Conservation (phyloP, 2,888 invertebrate genomes). For the Drosophila pegasa region DNA sequence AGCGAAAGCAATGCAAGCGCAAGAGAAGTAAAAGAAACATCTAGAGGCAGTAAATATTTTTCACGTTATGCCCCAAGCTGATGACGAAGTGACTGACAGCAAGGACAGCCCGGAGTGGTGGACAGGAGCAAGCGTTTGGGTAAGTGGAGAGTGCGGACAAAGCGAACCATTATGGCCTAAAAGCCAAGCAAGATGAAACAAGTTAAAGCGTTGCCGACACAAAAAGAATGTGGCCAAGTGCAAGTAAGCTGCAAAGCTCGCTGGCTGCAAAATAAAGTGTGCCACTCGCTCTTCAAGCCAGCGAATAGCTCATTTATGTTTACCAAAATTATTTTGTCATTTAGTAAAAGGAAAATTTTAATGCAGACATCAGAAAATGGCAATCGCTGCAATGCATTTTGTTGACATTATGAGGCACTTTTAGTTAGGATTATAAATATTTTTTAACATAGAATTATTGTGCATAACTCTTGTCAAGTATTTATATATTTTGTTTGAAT, state of each 20-base stretch:
- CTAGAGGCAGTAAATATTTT: slow-evolving; percentile 65
- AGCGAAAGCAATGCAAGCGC: slow-evolving; percentile 23
- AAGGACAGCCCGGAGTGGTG: neutral
- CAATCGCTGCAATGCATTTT: too few relatives aligned
- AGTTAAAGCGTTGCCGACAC: slow-evolving; percentile 33
- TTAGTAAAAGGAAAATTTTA: neutral
- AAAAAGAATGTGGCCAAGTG: slow-evolving; percentile 8
- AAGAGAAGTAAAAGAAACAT: slow-evolving; percentile 12
- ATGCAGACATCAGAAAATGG: too few relatives aligned
- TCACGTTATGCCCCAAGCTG: slow-evolving; percentile 53
- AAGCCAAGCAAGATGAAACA: slow-evolving; percentile 53
- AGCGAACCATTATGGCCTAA: slow-evolving; percentile 50
- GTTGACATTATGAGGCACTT: too few relatives aligned
- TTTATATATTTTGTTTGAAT: too few relatives aligned
- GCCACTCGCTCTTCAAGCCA: too few relatives aligned
- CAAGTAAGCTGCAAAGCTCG: slow-evolving; percentile 2
- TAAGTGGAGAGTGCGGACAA: slow-evolving; percentile 13
- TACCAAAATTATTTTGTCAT: neutral
- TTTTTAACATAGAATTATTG: too few relatives aligned
- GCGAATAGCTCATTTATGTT: neutral
- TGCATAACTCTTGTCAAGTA: too few relatives aligned
- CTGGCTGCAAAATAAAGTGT: neutral
- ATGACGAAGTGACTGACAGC: slow-evolving; percentile 59
- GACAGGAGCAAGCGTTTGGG: neutral
- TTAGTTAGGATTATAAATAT: too few relatives aligned